These are phyloP conservation scores for Sebastes hopkinsi DNA, from an alignment of 2,797 vertebrate species.

Conservation along the genomic window DNA sequence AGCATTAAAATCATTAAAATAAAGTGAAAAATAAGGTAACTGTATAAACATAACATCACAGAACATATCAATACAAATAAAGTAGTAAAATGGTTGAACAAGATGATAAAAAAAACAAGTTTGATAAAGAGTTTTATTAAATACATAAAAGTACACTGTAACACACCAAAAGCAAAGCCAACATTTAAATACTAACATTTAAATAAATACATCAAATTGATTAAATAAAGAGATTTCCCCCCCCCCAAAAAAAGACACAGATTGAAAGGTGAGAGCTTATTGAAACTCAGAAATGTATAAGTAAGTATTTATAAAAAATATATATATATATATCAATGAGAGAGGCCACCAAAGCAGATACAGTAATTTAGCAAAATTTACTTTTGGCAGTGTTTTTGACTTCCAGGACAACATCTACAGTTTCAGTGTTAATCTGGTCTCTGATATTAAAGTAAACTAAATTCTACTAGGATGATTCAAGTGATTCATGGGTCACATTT, in stretches of 20 bases:
- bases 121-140: neutral
- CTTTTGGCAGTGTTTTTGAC: neutral
- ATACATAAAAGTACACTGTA: neutral
- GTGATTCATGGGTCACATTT: neutral
- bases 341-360: neutral
- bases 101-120: no score
- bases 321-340: neutral
- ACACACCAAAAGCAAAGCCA: neutral
- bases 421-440: neutral
- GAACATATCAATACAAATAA: no score
- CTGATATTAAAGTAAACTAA: neutral
- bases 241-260: rapidly evolving
- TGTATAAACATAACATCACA: no score
- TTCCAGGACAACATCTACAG: neutral
- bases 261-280: neutral
- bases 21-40: no score
- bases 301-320: neutral
- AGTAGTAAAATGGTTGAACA: no score
- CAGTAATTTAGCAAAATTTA: neutral
- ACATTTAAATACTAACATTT: neutral
- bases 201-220: neutral
- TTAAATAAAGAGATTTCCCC: neutral
- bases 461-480: neutral
- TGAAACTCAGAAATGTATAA: neutral
- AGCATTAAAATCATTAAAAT: no score